phyloP scores from a whole-genome alignment of 2,888 invertebrate genomes.

The Drosophila meridiana region DNA sequence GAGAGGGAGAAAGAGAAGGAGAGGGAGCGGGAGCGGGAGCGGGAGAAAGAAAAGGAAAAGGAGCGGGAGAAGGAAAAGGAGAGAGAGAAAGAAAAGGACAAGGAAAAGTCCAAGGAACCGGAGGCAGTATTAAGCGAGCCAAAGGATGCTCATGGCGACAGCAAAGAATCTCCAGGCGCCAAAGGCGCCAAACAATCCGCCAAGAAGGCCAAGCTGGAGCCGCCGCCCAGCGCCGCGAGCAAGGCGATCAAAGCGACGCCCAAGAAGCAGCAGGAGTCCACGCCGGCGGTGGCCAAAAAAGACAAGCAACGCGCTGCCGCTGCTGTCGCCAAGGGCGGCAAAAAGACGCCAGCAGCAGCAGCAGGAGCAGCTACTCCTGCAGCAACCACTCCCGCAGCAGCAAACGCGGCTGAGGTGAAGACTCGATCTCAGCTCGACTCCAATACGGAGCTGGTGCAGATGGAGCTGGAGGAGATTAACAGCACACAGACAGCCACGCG shows the following conservation, averaged over 20 bases:
- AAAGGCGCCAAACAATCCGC: conserved; percentile 48
- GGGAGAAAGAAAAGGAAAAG: conserved; percentile 11
- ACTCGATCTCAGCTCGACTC: conserved; percentile 57
- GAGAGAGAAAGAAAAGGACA: conserved; percentile 35
- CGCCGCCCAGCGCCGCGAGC: not conserved
- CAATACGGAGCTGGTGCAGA: conserved; percentile 80
- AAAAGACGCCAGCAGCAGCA: conserved; percentile 27
- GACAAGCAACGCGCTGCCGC: conserved; percentile 19
- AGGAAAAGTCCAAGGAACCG: conserved; percentile 37
- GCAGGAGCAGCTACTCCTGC: not conserved
- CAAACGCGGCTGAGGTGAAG: not conserved
- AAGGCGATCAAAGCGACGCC: conserved; percentile 22
- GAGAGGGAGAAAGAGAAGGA: conserved; percentile 29
- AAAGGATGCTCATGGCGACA: conserved; percentile 35
- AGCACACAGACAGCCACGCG: conserved; percentile 3
- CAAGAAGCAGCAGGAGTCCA: conserved; percentile 37
- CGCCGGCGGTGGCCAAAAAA: conserved; percentile 13
- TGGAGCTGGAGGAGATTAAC: conserved; percentile 78
- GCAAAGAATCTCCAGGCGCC: conserved; percentile 42
- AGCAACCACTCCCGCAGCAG: not conserved
- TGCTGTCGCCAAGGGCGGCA: conserved; percentile 34
- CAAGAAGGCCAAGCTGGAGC: conserved; percentile 60
- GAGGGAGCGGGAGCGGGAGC: conserved; percentile 16
- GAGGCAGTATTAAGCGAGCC: conserved; percentile 39
- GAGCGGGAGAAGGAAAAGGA: conserved; percentile 31